Evolutionary conservation across 2,797 vertebrate genomes (phyloP).

Genomic region (Choloepus didactylus): DNA sequence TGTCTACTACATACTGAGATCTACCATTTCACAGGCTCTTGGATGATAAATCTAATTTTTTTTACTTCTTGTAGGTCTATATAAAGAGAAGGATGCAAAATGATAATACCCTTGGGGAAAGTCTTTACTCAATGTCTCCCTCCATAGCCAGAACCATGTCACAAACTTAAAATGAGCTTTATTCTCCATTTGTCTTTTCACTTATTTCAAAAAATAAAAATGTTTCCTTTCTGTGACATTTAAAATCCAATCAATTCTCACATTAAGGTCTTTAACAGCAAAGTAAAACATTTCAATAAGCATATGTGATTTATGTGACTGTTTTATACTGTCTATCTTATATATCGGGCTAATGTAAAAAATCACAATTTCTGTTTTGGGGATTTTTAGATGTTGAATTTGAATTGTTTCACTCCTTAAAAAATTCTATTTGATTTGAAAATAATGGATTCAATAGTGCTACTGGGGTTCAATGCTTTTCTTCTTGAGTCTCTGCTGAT

Average conservation of each 20-base stretch:
- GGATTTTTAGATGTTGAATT: neutral
- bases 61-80: neutral
- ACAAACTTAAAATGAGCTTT: neutral
- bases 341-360: too few relatives aligned
- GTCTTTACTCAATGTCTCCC: neutral
- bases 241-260: neutral
- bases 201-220: neutral
- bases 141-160: neutral
- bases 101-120: slow-evolving; percentile 62
- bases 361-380: neutral
- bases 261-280: neutral
- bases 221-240: neutral
- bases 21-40: neutral
- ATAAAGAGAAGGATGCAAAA: slow-evolving; percentile 2
- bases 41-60: neutral
- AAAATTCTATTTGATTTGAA: neutral
- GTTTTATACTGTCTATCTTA: too few relatives aligned
- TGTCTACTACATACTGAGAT: neutral
- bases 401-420: neutral
- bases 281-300: neutral
- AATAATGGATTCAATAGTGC: neutral
- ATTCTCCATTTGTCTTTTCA: neutral
- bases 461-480: neutral
- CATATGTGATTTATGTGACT: too few relatives aligned
- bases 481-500: neutral